Base-by-base conservation (phyloP, 2,113 vertebrate genomes). In the Semicossyphus pulcher region DNA sequence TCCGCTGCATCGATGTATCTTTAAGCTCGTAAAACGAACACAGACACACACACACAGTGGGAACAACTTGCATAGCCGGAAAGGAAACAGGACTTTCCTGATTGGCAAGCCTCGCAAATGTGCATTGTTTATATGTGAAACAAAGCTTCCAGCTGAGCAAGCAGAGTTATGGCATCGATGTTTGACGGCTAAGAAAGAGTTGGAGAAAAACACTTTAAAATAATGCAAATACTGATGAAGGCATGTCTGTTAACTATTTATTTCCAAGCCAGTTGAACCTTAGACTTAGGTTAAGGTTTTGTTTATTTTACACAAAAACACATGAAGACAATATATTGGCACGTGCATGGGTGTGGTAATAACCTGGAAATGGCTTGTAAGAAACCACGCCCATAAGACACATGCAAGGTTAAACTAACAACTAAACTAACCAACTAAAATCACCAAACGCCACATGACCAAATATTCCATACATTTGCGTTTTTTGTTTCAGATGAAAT, bases 61-160 rank as follows among this genome's bases (percentile, higher is more conserved):
- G 2, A 12, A 31, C 29, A 4, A 14, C 6, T 21, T 21, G 49
- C 7, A 2, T 10, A 4, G 15, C n/a, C 39, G 32, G 23, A 80
- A 66, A 66, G 29, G 2, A 53, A 85, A 84, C 79, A 60, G 54
- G 64, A 56, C 23, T 18, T 68, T 81, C 79, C 58, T 53, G 85
- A 78, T 37, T 37, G 72, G 54, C 72, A 32, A 37, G 79, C 54
- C n/a, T 6, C 31, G 48, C 58, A 47, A 28, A 36, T 44, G 9
- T n/a, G 20, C 39, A 11, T 5, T 57, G 67, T 59, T 16, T 76
- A 1, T 0, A 12, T 18, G 18, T 7, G 44, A 84, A 80, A 80
- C 29, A 64, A 54, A 57, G 20, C 3, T 58, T 73, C 20, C 25
- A 25, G 12, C 25, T 61, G 68, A 70, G 23, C 47, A 21, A 57